Conservation (phyloP, 2,113 vertebrate species). For the Misgurnus anguillicaudatus region DNA sequence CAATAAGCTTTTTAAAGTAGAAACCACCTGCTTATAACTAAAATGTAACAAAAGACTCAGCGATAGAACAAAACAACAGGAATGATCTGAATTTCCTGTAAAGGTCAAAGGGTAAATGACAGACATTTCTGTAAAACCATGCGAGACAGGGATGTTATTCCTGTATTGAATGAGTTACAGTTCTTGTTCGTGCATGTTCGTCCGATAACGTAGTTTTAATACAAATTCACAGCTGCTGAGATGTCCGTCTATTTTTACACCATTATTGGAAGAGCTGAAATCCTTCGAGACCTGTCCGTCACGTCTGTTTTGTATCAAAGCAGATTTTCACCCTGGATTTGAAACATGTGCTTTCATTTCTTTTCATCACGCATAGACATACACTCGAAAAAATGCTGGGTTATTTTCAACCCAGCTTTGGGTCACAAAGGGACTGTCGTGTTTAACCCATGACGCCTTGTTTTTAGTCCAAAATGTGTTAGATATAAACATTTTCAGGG, state of each 20-base stretch:
- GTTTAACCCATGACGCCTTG: too few species aligned
- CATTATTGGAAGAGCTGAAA: neutral
- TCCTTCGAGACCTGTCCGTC: neutral
- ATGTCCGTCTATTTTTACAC: slow-evolving; percentile 5
- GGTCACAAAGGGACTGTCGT: too few species aligned
- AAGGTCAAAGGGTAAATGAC: slow-evolving; percentile 33
- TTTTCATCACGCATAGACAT: too few species aligned
- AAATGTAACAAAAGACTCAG: neutral
- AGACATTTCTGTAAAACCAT: neutral
- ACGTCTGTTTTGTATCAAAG: neutral
- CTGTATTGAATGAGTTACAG: neutral
- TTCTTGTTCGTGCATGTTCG: neutral
- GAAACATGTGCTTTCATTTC: neutral
- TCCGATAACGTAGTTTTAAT: neutral
- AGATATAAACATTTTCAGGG: too few species aligned
- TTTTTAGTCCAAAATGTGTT: too few species aligned
- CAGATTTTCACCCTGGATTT: neutral
- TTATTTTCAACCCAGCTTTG: too few species aligned
- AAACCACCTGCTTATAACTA: neutral
- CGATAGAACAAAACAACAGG: slow-evolving; percentile 16
- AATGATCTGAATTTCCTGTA: slow-evolving; percentile 16
- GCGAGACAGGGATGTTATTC: neutral
- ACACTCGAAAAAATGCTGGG: too few species aligned
- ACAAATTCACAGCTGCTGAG: neutral
- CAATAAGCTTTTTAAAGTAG: neutral